phyloP scores from a whole-genome alignment of 2,888 invertebrate genomes.

The Luperina testacea region DNA sequence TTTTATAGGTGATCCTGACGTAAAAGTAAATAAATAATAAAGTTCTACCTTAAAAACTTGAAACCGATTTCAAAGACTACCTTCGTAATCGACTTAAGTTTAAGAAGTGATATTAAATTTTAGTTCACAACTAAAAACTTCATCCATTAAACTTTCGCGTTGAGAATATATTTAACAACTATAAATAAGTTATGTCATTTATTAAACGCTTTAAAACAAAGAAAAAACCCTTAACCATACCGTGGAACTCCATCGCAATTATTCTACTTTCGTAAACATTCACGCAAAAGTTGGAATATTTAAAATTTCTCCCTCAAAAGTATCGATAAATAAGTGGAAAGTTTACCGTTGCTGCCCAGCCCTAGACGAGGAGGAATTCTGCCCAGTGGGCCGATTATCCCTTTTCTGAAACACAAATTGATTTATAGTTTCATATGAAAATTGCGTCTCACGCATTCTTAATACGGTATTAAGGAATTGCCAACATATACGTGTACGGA shows the following conservation, averaged over 20 bases:
- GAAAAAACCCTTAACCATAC: constrained; percentile 29
- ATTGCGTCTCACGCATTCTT: constrained; percentile 76
- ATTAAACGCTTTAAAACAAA: constrained; percentile 34
- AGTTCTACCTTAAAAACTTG: constrained; percentile 24
- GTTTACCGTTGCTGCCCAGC: constrained; percentile 44
- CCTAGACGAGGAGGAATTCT: constrained; percentile 57
- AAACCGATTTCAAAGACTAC: constrained; percentile 27
- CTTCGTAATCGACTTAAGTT: constrained; percentile 45
- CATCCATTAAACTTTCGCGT: constrained; percentile 35
- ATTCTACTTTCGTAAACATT: constrained; percentile 50
- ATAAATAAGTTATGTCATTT: constrained; percentile 56
- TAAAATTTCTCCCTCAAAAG: constrained; percentile 46
- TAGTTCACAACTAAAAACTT: constrained; percentile 49
- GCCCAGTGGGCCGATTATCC: constrained; percentile 70
- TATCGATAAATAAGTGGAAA: constrained; percentile 58
- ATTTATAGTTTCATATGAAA: constrained; percentile 82
- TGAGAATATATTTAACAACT: constrained; percentile 48
- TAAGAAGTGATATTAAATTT: constrained; percentile 51
- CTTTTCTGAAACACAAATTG: constrained; percentile 71
- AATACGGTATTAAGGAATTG: constrained; percentile 75
- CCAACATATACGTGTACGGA: constrained; percentile 58
- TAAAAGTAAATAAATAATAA: constrained; percentile 32
- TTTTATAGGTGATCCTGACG: not conserved
- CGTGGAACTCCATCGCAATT: constrained; percentile 41
- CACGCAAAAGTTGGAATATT: constrained; percentile 53